phyloP scores from a whole-genome alignment of 2,888 invertebrate genomes.

The Xylocampa areola region DNA sequence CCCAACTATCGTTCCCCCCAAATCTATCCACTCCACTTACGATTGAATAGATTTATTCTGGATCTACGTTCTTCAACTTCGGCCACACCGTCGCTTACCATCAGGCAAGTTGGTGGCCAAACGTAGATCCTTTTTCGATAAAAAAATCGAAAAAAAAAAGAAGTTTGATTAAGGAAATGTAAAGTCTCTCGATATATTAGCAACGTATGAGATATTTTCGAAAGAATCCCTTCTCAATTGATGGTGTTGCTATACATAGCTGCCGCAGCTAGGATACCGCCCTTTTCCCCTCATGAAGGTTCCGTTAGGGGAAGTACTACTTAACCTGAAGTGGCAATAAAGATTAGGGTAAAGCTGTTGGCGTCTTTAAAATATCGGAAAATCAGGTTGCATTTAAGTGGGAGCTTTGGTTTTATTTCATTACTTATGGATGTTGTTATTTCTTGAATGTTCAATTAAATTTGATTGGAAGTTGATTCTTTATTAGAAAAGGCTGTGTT shows the following conservation, averaged over 20 bases:
- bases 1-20: too few relatives aligned
- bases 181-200: too few relatives aligned
- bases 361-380: constrained; percentile 12
- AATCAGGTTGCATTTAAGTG: not conserved
- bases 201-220: constrained; percentile 12
- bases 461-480: not conserved
- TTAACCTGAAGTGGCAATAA: constrained; percentile 35
- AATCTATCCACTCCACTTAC: too few relatives aligned
- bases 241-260: constrained; percentile 9
- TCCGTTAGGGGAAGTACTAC: constrained; percentile 21
- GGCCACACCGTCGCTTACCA: too few relatives aligned
- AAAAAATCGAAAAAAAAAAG: too few relatives aligned
- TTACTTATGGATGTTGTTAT: not conserved
- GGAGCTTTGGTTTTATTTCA: not conserved
- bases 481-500: not conserved
- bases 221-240: constrained; percentile 4
- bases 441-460: not conserved
- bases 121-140: too few relatives aligned
- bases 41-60: too few relatives aligned
- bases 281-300: constrained; percentile 9
- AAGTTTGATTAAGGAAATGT: constrained; percentile 26
- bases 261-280: constrained; percentile 3
- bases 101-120: too few relatives aligned
- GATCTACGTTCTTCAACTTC: too few relatives aligned
- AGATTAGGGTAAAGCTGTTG: constrained; percentile 25